These are phyloP conservation scores for Flexamia atlantica DNA, from an alignment of 2,888 invertebrate genomes.

Conservation along the genomic window DNA sequence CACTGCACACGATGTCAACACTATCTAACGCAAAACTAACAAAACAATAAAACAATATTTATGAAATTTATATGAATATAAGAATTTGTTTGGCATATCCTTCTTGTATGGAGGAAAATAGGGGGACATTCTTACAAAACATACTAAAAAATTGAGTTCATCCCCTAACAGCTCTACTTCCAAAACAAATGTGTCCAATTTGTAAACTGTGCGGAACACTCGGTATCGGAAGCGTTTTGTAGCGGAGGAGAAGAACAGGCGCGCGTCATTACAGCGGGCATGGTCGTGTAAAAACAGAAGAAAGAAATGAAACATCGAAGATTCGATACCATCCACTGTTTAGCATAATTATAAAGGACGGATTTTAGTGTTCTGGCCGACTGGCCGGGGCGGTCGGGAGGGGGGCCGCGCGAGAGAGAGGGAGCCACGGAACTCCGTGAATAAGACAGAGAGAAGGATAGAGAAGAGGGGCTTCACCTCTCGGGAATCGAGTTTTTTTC, in stretches of 20 bases:
- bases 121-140: too few relatives aligned
- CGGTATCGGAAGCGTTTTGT: conserved; percentile 27
- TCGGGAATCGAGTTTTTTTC: conserved; percentile 38
- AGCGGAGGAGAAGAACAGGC: conserved; percentile 13
- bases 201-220: conserved; percentile 25
- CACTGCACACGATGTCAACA: too few relatives aligned
- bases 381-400: conserved; percentile 4
- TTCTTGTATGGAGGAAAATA: too few relatives aligned
- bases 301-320: conserved; percentile 60
- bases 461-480: conserved; percentile 15
- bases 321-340: conserved; percentile 62
- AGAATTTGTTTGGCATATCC: too few relatives aligned
- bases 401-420: conserved; percentile 40
- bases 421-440: background rate
- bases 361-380: conserved; percentile 61
- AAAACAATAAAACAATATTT: too few relatives aligned
- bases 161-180: too few relatives aligned
- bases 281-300: conserved; percentile 61
- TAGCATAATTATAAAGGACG: conserved; percentile 63
- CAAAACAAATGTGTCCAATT: conserved; percentile 7
- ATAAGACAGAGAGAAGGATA: background rate
- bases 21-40: too few relatives aligned
- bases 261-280: conserved; percentile 51
- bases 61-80: too few relatives aligned
- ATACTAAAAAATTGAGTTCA: too few relatives aligned